Base-by-base conservation (phyloP, 30 jellyfish, hydroid and myxozoan genomes). In the Cassiopea xamachana region DNA sequence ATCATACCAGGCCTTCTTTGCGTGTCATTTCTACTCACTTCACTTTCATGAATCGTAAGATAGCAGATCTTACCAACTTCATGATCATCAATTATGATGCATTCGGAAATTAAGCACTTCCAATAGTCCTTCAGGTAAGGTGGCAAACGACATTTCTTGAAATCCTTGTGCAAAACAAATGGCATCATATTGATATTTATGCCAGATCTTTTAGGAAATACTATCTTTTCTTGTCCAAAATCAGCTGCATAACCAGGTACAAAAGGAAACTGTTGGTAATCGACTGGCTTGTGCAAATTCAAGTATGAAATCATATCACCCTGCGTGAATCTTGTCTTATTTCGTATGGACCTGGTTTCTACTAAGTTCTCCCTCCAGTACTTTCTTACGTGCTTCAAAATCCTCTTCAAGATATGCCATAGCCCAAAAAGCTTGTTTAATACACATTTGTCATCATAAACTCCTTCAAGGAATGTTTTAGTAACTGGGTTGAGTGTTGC, bases 141-240 rank as follows among this genome's bases (percentile, higher is more conserved):
- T 16, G 98, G 98, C 58, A 92, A 64, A 43, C 45, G 64, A 75
- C 87, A 80, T 7, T 82, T 74, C n/a, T 69, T 51, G 48, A 92
- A 92, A 0, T 27, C 44, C 18, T 45, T n/a, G 1, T n/a, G 48
- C 83, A 86, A 69, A 2, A 87, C 71, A 75, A 92, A 92, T 2
- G 98, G 98, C 98, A 92, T 92, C 98, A 92, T 92, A 80, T 92
- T 92, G 27, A 92, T 92, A 50, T 87, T 81, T 7, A 87, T 86
- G 1, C 78, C 90, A 6, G 86, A 69, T 70, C 93, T 87, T 43
- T 67, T 68, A 2, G 98, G 98, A 48, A 92, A 92, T 0, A 1
- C 69, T 1, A 80, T 5, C 91, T 2, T n/a, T 27, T 60, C 75
- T 0, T 27, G 39, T 27, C 0, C 39, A 27, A 27, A 71, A 50